Evolutionary conservation across 2,888 invertebrate species (phyloP), one percentile per base, ranked within the genome.

Genomic region (Nemotelus nigrinus): DNA sequence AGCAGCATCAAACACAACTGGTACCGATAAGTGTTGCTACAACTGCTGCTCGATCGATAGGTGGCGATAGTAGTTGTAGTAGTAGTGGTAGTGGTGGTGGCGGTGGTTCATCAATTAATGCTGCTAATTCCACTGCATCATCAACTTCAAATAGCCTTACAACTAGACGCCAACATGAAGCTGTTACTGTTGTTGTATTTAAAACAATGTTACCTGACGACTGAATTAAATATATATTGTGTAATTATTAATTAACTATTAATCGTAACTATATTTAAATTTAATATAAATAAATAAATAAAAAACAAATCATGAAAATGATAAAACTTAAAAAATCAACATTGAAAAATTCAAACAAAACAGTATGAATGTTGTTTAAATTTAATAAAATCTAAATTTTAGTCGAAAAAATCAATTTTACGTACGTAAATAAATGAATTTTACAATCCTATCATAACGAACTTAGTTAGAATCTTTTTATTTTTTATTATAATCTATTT

Each of bases 181-280:
- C 87, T 85, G 86, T 88, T 86, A 87, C 86, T 85, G 86, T 87
- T 86, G 86, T 88, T 87, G 86, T 87, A 83, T 88, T 87, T 85
- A 86, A 87, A 86, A 87, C 87, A 86, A 85, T 86, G 87, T 86
- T 87, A 87, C 87, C 87, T 87, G 87, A 88, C 85, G 86, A 87
- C 86, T 87, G 86, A 87, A 85, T 85, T 85, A 84, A 83, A 84
- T 53, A 68, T 76, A 65, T 25, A 25, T 25, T 25, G 25, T 25
- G 25, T 25, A 25, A 25, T 25, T 25, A 72, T 76, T 67, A 63
- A 53, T 25, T 25, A 78, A 68, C 60, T 74, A 74, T 72, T 68
- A 70, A 76, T 55, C 41, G 25, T 25, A 25, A 25, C 25, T 25
- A 25, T 25, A 25, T 25, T 25, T 25, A 25, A 25, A 25, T 25